Conservation (phyloP, 2,888 invertebrate genomes). For the Ochropleura plecta region DNA sequence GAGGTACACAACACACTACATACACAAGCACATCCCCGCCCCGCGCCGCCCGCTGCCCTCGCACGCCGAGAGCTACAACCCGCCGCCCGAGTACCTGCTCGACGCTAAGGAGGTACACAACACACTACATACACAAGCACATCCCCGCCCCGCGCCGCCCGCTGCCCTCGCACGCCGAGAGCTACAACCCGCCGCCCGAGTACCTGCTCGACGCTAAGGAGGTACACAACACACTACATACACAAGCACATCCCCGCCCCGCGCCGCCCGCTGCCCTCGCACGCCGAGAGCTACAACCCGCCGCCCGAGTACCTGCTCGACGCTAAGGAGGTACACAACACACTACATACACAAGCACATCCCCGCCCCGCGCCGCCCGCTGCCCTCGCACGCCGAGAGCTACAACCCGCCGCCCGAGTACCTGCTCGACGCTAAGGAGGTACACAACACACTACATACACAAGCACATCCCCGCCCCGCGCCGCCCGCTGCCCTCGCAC, state of each 20-base stretch:
- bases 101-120: constrained; percentile 84
- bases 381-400: constrained; percentile 96
- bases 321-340: constrained; percentile 91
- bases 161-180: constrained; percentile 95
- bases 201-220: constrained; percentile 97
- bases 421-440: constrained; percentile 96
- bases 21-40: too few relatives aligned
- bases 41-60: too few relatives aligned
- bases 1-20: too few relatives aligned
- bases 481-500: constrained; percentile 90
- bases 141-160: too few relatives aligned
- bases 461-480: too few relatives aligned
- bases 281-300: constrained; percentile 99
- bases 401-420: constrained; percentile 99
- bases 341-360: not conserved
- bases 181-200: constrained; percentile 99
- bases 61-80: constrained; percentile 99
- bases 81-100: constrained; percentile 98
- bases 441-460: constrained; percentile 68
- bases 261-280: constrained; percentile 83
- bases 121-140: not conserved
- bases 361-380: too few relatives aligned
- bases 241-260: not conserved
- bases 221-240: constrained; percentile 66
- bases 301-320: constrained; percentile 99